Conservation (phyloP, 2,888 invertebrate species). For the Leucophenga maculata region DNA sequence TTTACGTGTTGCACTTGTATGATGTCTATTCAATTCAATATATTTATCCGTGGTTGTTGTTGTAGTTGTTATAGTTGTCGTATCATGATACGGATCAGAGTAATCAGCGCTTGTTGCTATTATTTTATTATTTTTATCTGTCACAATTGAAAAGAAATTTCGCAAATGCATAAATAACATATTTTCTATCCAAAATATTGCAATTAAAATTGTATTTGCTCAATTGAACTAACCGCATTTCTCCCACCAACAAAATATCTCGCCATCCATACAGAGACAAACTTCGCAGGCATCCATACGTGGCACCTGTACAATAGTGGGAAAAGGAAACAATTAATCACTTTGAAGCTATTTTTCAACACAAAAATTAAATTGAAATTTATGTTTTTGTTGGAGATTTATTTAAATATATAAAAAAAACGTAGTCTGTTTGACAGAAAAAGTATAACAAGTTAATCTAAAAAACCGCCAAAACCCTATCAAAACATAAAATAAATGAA, state of each 20-base stretch:
- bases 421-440: too few relatives aligned
- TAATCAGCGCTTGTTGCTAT: slow-evolving; percentile 46
- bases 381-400: background rate
- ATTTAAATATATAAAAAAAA: too few relatives aligned
- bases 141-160: slow-evolving; percentile 10
- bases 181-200: background rate
- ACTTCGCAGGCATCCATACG: slow-evolving; percentile 77
- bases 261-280: slow-evolving; percentile 78
- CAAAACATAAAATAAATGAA: too few relatives aligned
- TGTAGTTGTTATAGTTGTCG: slow-evolving; percentile 56
- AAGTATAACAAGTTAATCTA: too few relatives aligned
- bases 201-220: slow-evolving; percentile 35
- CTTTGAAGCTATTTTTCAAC: slow-evolving; percentile 3
- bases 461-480: too few relatives aligned
- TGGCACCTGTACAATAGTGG: slow-evolving; percentile 74
- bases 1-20: slow-evolving; percentile 35
- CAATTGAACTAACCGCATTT: slow-evolving; percentile 73
- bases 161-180: background rate
- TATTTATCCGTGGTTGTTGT: slow-evolving; percentile 55
- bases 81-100: slow-evolving; percentile 61
- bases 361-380: background rate
- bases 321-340: slow-evolving; percentile 9
- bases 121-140: slow-evolving; percentile 51
- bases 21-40: slow-evolving; percentile 48
- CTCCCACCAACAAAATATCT: slow-evolving; percentile 80